Percentiles rank a stretch among this genome's conserved stretches.
These are phyloP conservation scores for Girardia tigrina DNA, from an alignment of 2,888 invertebrate species.

Conservation along the genomic window DNA sequence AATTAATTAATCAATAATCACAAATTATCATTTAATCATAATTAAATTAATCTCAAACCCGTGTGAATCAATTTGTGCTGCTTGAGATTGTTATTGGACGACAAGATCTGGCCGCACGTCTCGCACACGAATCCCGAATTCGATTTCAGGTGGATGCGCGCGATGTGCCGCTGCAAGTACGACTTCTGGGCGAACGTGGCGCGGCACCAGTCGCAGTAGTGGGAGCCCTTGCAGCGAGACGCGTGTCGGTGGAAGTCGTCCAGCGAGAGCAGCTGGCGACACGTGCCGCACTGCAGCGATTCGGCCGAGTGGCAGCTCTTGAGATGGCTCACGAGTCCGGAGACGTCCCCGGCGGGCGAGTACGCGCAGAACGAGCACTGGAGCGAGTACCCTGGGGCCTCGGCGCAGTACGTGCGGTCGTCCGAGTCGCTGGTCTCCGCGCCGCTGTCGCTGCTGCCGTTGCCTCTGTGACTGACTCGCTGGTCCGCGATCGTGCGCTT, in stretches of 20 bases:
- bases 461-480: neutral
- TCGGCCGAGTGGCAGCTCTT: neutral
- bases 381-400: too few relatives aligned
- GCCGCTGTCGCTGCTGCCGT: neutral
- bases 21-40: too few relatives aligned
- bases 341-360: neutral
- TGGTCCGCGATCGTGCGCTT: neutral
- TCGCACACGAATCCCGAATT: neutral
- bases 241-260: neutral
- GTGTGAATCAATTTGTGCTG: constrained; percentile 19
- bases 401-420: neutral
- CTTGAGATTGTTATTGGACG: constrained; percentile 8
- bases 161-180: neutral
- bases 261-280: neutral
- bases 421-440: neutral
- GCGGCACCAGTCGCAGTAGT: neutral
- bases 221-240: neutral
- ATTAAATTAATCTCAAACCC: too few relatives aligned
- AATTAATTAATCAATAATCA: too few relatives aligned
- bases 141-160: neutral
- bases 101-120: neutral
- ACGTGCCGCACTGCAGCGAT: neutral
- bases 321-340: neutral
- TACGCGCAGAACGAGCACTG: neutral
- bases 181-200: neutral